Evolutionary conservation across 1,140 invertebrate species (phyloP), one percentile per base, ranked within the genome.

Genomic region (Drosophila sturtevanti): DNA sequence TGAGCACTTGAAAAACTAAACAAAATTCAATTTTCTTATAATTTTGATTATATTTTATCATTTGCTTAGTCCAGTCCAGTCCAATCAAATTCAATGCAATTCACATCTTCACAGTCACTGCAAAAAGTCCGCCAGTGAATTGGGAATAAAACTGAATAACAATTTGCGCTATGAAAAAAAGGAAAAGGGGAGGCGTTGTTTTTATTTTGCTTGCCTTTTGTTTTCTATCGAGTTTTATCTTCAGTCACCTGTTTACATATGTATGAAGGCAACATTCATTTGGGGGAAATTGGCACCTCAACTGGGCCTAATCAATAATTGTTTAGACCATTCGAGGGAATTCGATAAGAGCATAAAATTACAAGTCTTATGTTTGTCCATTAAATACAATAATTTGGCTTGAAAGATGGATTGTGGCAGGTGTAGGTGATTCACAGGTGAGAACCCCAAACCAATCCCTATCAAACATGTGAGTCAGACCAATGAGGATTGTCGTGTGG

Each of bases 281-380:
- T 16, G 16, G 41, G 41, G 41, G 41, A 48, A 48, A 16, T 11
- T 21, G 18, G 41, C 41, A 21, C 9, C 16, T 48, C 9, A 48
- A 48, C 41, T 10, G 18, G 41, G 41, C 16, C 41, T 21, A 48
- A 48, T 48, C 41, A 48, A 48, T 48, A 27, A 54, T 54, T 54
- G 51, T 54, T 54, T 24, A 27, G 22, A 22, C 41, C 41, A 54
- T 54, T 54, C 22, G 21, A 4, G 27, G 52, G 52, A 55, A 55
- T 11, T 18, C 14, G 27, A 55, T 55, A 55, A 16, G 14, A 9
- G n/a, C n/a, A n/a, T 18, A 16, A 35, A 56, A 22, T 54, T 22
- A 54, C 37, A 27, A n/a, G 51, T 27, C 51, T 54, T 18, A 0
- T 18, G 35, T 60, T 18, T 60, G 11, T 4, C 56, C 14, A 27